Percentiles rank a stretch among this genome's conserved stretches.
phyloP scores from a whole-genome alignment of 2,888 invertebrate genomes.

The Lymantria dispar region DNA sequence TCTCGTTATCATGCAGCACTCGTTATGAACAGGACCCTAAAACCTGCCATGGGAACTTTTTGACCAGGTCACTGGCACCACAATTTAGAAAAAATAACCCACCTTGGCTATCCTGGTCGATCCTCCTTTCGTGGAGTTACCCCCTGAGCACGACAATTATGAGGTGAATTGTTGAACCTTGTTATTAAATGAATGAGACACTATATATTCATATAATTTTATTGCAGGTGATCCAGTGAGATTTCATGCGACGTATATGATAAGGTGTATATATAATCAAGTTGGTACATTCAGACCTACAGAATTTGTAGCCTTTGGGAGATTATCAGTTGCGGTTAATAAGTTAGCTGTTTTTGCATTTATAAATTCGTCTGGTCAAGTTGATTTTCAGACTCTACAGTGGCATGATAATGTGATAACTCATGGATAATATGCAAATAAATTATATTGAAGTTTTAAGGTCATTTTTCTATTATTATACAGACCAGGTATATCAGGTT shows the following conservation, averaged over 20 bases:
- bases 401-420: slow-evolving; percentile 74
- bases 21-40: no score
- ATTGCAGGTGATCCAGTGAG: slow-evolving; percentile 89
- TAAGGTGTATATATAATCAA: slow-evolving; percentile 84
- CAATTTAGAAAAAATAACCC: no score
- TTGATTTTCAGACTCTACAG: slow-evolving; percentile 82
- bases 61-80: no score
- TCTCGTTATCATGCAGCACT: no score
- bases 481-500: no score
- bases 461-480: no score
- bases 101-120: no score
- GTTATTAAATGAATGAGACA: no score
- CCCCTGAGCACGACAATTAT: no score
- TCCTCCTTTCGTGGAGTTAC: no score
- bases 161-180: no score
- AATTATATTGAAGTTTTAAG: background rate
- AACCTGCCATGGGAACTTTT: no score
- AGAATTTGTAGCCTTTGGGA: slow-evolving; percentile 85
- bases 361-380: slow-evolving; percentile 55
- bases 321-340: slow-evolving; percentile 89
- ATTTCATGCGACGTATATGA: slow-evolving; percentile 90
- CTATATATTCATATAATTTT: background rate
- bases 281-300: slow-evolving; percentile 70
- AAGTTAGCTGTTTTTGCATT: slow-evolving; percentile 89
- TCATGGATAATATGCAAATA: slow-evolving; percentile 28